A percentile compares a stretch with the other conserved stretches of the same genome.
Evolutionary conservation across 2,888 invertebrate species (phyloP).

Genomic region (Cantharis rustica): DNA sequence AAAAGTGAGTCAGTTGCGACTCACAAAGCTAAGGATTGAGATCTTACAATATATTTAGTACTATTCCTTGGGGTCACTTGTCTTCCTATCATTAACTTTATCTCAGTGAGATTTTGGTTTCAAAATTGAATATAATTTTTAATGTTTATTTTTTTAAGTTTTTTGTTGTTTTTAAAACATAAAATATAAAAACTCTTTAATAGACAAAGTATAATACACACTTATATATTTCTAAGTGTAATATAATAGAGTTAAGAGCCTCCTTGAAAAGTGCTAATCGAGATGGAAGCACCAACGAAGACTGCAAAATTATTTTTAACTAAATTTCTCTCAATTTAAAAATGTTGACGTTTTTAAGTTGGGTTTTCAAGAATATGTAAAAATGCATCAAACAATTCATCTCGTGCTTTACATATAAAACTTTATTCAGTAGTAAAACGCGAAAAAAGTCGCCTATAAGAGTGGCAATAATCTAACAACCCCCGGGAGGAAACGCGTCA

Average conservation of each 20-base stretch:
- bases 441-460: slow-evolving; percentile 33
- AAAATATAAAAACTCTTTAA: neutral
- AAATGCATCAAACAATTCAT: slow-evolving; percentile 1
- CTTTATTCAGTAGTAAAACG: slow-evolving; percentile 11
- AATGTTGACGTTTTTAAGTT: neutral
- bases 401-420: slow-evolving; percentile 13
- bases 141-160: too few relatives aligned
- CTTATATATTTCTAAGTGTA: neutral
- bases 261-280: neutral
- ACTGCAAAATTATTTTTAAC: neutral
- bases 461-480: slow-evolving; percentile 38
- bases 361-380: neutral
- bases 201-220: neutral
- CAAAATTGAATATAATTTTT: too few relatives aligned
- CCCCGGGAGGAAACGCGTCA: slow-evolving; percentile 37
- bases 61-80: too few relatives aligned
- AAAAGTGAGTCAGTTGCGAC: too few relatives aligned
- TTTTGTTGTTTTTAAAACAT: too few relatives aligned
- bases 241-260: neutral
- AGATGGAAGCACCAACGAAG: neutral
- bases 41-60: too few relatives aligned
- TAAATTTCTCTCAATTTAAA: neutral
- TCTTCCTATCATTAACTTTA: too few relatives aligned
- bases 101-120: too few relatives aligned
- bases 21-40: too few relatives aligned